phyloP scores from a whole-genome alignment of 2,888 invertebrate species.

The Plagiodera versicolora region DNA sequence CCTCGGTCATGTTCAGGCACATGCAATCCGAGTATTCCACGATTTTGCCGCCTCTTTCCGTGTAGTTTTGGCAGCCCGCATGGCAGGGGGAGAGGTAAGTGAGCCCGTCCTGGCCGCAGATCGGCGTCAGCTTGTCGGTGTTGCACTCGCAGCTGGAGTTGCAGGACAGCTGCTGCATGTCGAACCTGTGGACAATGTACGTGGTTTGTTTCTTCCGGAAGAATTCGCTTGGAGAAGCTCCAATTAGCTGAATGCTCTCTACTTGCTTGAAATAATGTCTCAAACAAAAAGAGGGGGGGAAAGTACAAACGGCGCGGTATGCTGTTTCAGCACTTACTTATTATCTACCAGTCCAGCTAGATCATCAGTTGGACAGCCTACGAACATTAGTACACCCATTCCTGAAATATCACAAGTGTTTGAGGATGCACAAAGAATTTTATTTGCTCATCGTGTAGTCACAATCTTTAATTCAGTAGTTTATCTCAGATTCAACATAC shows the following conservation, averaged over 20 bases:
- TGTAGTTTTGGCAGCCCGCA: constrained; percentile 76
- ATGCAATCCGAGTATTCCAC: constrained; percentile 60
- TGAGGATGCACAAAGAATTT: not conserved
- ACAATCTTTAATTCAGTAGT: not conserved
- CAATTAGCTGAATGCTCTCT: too few species aligned
- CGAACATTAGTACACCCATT: constrained; percentile 85
- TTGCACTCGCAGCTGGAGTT: constrained; percentile 72
- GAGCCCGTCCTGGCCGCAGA: constrained; percentile 79
- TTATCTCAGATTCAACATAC: too few species aligned
- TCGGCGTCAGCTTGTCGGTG: constrained; percentile 76
- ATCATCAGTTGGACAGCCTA: constrained; percentile 86
- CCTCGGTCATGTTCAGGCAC: constrained; percentile 50
- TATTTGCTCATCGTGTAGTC: too few species aligned
- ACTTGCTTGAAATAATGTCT: too few species aligned
- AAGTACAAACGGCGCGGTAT: too few species aligned
- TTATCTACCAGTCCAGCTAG: constrained; percentile 65
- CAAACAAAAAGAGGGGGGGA: not conserved
- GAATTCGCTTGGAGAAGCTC: too few species aligned
- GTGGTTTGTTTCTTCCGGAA: too few species aligned
- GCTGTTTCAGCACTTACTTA: too few species aligned
- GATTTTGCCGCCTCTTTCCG: constrained; percentile 62
- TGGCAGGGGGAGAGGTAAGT: constrained; percentile 90
- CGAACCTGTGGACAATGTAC: constrained; percentile 38
- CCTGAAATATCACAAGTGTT: constrained; percentile 53
- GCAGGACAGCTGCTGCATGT: constrained; percentile 59